Evolutionary conservation across 2,113 vertebrate species (phyloP).

Genomic region (Agapornis roseicollis): DNA sequence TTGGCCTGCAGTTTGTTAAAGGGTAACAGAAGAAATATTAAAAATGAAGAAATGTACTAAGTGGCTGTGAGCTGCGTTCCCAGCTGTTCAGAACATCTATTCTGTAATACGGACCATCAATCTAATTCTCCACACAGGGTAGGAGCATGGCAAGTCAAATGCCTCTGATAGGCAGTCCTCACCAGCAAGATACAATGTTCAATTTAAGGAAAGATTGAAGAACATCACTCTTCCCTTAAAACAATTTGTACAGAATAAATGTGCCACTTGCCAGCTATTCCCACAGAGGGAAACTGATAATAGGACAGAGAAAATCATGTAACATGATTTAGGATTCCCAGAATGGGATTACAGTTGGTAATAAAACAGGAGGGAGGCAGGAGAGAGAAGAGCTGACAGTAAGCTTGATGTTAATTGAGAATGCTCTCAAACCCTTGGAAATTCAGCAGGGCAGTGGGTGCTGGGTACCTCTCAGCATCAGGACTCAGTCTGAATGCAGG

Average conservation of each 20-base stretch:
- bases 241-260: constrained; percentile 76
- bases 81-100: constrained; percentile 63
- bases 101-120: constrained; percentile 54
- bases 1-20: constrained; percentile 44
- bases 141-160: constrained; percentile 51
- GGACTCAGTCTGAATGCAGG: background rate
- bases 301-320: constrained; percentile 42
- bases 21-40: constrained; percentile 36
- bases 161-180: constrained; percentile 35
- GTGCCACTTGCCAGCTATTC: constrained; percentile 59
- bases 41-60: constrained; percentile 60
- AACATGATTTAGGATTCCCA: constrained; percentile 45
- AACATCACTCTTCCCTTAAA: constrained; percentile 75
- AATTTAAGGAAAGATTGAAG: constrained; percentile 72
- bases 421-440: background rate
- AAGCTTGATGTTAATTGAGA: constrained; percentile 6
- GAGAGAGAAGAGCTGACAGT: constrained; percentile 15
- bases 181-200: constrained; percentile 56
- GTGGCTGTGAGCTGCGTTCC: constrained; percentile 17
- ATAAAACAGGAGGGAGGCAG: constrained; percentile 34
- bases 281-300: constrained; percentile 49
- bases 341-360: constrained; percentile 54
- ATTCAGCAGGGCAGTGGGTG: background rate
- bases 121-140: constrained; percentile 53
- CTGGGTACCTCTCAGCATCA: background rate